Evolutionary conservation across 2,888 invertebrate genomes (phyloP), one percentile per base, ranked within the genome.

Genomic region (Ormyrus labotus): DNA sequence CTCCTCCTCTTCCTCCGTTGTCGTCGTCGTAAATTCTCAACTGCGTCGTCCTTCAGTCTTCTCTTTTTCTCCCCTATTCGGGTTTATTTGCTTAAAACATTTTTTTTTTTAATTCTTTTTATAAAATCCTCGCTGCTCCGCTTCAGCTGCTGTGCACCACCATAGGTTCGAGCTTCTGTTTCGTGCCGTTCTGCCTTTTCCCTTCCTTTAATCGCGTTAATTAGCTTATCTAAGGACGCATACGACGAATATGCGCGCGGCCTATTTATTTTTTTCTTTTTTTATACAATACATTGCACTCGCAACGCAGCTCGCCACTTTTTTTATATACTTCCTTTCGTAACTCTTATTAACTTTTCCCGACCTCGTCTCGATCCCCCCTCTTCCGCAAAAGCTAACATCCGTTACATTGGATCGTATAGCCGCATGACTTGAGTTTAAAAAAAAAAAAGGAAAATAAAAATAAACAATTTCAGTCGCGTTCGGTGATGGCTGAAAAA

Each of bases 201-300:
- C 34, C 71, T 81, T 78, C 63, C 81, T 82, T 78, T 80, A 80
- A 74, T 83, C 74, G 78, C 83, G 77, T 84, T 84, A 83, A 83
- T 84, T 83, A 82, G 80, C 83, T 84, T 84, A 83, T 82, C 75
- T 85, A 84, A 83, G 83, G 81, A 77, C 83, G 82, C 83, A 82
- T 63, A 74, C 83, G 83, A 83, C 76, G 73, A 61, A 71, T 60
- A 63, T 61, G 67, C 67, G 34, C 34, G 34, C 34, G 34, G 34
- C 70, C 60, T 78, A 70, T 60, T 55, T 78, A 70, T 60, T 55
- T 61, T 67, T 34, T 34, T 13, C 13, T 67, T 13, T 65, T 48
- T 70, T 70, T 78, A 64, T 78, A 74, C 69, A 70, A 60, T 70
- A 50, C 68, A 72, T 65, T 74, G 61, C 70, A 73, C 45, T 79